A percentile compares a stretch with the other conserved stretches of the same genome.
Evolutionary conservation across 1,140 invertebrate genomes (phyloP).

Genomic region (Drosophila erecta): DNA sequence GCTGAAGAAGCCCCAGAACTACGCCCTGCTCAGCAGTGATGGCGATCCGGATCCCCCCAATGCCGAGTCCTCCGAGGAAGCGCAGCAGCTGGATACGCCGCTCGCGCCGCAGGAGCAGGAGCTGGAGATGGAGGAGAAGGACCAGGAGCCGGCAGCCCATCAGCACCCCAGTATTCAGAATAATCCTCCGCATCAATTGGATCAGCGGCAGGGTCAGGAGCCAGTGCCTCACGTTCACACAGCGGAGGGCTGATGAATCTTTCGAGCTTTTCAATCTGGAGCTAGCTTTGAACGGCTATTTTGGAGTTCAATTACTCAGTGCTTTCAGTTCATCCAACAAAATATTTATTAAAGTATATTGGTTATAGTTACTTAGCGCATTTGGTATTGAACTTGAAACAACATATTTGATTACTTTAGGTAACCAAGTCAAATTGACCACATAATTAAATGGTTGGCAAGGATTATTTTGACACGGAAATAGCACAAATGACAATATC

Average conservation of each 20-base stretch:
- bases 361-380: no score
- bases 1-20: constrained; percentile 42
- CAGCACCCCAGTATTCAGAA: constrained; percentile 8
- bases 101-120: not conserved
- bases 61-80: not conserved
- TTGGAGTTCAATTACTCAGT: not conserved
- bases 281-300: not conserved
- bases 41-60: not conserved
- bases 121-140: not conserved
- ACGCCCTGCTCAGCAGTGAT: constrained; percentile 1
- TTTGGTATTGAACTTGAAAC: no score
- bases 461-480: not conserved
- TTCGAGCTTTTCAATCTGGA: not conserved
- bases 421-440: no score
- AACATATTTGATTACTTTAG: no score
- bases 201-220: constrained; percentile 23
- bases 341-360: no score
- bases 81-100: not conserved
- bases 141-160: not conserved
- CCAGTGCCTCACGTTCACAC: constrained; percentile 36
- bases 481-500: no score
- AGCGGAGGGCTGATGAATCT: constrained; percentile 28
- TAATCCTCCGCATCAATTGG: constrained; percentile 8
- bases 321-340: not conserved
- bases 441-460: no score